A percentile compares a stretch with the other conserved stretches of the same genome.
Evolutionary conservation across 2,888 invertebrate species (phyloP).

Genomic region (Podabrus alpinus): DNA sequence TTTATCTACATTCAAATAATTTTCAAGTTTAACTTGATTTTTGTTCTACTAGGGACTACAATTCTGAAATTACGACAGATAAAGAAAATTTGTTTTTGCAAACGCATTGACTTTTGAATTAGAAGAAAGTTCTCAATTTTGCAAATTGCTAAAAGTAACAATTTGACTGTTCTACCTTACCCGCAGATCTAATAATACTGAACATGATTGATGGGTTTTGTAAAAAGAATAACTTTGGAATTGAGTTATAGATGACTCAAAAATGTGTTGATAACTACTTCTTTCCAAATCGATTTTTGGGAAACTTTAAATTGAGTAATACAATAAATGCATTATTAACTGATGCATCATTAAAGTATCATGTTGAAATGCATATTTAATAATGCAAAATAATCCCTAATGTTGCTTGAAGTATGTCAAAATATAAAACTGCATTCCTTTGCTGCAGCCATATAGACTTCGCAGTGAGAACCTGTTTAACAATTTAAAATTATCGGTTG

Average conservation of each 20-base stretch:
- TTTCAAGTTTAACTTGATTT: background rate
- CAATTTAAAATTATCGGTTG: conserved; percentile 48
- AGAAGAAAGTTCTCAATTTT: background rate
- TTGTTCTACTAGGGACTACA: background rate
- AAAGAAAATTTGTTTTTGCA: background rate
- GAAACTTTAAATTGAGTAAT: background rate
- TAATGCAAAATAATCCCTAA: conserved; percentile 33
- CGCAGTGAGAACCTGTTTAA: conserved; percentile 49
- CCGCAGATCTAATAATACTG: background rate
- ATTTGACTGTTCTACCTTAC: background rate
- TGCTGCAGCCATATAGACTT: conserved; percentile 46
- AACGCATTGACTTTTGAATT: background rate
- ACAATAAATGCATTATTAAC: background rate
- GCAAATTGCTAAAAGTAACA: background rate
- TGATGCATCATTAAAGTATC: background rate
- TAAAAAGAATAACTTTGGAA: background rate
- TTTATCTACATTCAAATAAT: background rate
- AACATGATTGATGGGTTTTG: background rate
- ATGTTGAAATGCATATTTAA: background rate
- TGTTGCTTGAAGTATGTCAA: conserved; percentile 46
- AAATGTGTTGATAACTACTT: background rate
- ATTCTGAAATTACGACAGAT: background rate
- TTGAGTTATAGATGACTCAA: background rate
- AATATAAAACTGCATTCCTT: conserved; percentile 49
- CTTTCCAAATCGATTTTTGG: background rate